Evolutionary conservation across 2,797 vertebrate genomes (phyloP).

Genomic region (Phalloptychus januarius): DNA sequence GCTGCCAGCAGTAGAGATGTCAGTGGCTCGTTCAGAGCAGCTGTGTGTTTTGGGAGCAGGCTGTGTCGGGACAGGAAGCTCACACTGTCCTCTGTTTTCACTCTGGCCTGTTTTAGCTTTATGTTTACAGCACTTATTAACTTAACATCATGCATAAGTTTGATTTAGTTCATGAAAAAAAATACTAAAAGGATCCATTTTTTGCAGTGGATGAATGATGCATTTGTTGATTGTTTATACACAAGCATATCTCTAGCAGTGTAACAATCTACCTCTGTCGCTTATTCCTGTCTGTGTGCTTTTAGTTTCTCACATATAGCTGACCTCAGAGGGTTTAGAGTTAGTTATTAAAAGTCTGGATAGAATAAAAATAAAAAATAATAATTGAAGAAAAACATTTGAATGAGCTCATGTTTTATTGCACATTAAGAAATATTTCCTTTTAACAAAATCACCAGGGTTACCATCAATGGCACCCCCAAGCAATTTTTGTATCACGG

Average conservation of each 20-base stretch:
- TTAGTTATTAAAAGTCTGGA: neutral
- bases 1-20: slow-evolving; percentile 37
- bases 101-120: slow-evolving; percentile 10
- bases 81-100: slow-evolving; percentile 54
- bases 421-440: too few relatives aligned
- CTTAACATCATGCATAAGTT: neutral
- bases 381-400: too few relatives aligned
- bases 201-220: neutral
- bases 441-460: neutral
- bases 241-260: neutral
- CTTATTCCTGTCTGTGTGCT: neutral
- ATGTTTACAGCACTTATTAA: slow-evolving; percentile 26
- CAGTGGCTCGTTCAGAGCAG: slow-evolving; percentile 34
- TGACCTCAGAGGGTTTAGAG: neutral
- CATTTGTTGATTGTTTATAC: neutral
- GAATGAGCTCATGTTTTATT: too few relatives aligned
- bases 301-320: neutral
- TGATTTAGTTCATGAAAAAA: neutral
- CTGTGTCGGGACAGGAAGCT: slow-evolving; percentile 52
- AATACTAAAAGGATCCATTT: neutral
- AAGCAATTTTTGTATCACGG: neutral
- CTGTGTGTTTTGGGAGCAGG: slow-evolving; percentile 33
- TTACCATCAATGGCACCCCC: neutral
- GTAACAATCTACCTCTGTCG: neutral
- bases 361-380: too few relatives aligned